A percentile compares a stretch with the other conserved stretches of the same genome.
These are phyloP conservation scores for Luidia sarsii DNA, from an alignment of 53 echinoderm and acorn worm genomes.

Conservation along the genomic window DNA sequence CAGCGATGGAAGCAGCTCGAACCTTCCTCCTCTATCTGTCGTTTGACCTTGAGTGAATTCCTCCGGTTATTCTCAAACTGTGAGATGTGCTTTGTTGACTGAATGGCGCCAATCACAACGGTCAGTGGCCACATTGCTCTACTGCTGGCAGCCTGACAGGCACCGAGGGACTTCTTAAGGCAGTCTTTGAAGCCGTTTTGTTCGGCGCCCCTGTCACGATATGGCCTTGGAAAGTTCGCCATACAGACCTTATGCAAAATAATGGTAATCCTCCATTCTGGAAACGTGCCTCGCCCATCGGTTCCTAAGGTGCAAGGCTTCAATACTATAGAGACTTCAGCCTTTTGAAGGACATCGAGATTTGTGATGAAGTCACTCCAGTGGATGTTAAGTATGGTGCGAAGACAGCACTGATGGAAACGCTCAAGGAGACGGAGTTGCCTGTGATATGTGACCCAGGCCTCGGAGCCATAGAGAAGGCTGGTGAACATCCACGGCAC, in stretches of 20 bases:
- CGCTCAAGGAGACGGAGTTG: conserved; percentile 52
- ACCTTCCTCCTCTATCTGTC: too few relatives aligned
- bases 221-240: conserved; percentile 22
- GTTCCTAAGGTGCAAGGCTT: background rate
- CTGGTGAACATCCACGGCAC: conserved; percentile 57
- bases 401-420: conserved; percentile 60
- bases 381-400: conserved; percentile 30
- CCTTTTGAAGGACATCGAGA: conserved; percentile 14
- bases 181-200: conserved; percentile 31
- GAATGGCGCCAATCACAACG: too few relatives aligned
- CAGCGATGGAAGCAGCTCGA: too few relatives aligned
- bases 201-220: conserved; percentile 20
- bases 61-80: too few relatives aligned
- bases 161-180: background rate
- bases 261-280: too few relatives aligned
- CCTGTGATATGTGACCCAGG: too few relatives aligned
- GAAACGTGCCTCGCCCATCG: background rate
- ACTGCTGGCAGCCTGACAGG: conserved; percentile 13
- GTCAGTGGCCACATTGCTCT: too few relatives aligned
- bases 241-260: background rate
- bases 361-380: conserved; percentile 41
- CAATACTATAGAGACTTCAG: conserved; percentile 17
- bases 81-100: too few relatives aligned
- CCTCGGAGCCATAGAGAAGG: conserved; percentile 38
- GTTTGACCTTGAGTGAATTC: too few relatives aligned